phyloP scores from a whole-genome alignment of 2,113 vertebrate genomes.

The Stegostoma tigrinum region DNA sequence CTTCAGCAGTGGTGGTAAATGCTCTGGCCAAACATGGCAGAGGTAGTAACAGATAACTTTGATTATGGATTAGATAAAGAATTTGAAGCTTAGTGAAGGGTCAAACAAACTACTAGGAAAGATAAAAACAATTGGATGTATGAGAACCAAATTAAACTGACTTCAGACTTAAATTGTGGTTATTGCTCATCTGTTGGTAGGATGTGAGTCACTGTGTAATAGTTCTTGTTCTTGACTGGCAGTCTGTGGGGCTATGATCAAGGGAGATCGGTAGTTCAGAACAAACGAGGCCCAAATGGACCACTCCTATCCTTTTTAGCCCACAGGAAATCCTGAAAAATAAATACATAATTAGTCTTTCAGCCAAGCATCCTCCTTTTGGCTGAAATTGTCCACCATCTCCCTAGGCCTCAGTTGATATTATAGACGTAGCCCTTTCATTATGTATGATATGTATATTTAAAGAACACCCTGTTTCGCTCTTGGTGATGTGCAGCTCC shows the following conservation, averaged over 20 bases:
- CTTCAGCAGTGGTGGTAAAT: not conserved
- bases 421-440: not conserved
- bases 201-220: not conserved
- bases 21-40: not conserved
- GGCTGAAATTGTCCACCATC: not conserved
- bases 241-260: too few species aligned
- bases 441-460: not conserved
- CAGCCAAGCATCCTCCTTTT: not conserved
- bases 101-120: not conserved
- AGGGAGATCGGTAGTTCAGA: too few species aligned
- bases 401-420: not conserved
- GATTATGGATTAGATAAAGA: not conserved
- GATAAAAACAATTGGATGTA: not conserved
- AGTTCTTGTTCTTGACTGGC: not conserved
- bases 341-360: not conserved
- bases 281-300: too few species aligned
- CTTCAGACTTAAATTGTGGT: not conserved
- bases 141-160: not conserved
- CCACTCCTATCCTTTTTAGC: too few species aligned
- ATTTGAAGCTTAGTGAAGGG: not conserved
- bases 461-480: not conserved
- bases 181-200: not conserved
- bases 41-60: not conserved
- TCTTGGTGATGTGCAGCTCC: not conserved
- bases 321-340: too few species aligned